Conservation (phyloP, 2,888 invertebrate genomes). For the Deilephila porcellus region DNA sequence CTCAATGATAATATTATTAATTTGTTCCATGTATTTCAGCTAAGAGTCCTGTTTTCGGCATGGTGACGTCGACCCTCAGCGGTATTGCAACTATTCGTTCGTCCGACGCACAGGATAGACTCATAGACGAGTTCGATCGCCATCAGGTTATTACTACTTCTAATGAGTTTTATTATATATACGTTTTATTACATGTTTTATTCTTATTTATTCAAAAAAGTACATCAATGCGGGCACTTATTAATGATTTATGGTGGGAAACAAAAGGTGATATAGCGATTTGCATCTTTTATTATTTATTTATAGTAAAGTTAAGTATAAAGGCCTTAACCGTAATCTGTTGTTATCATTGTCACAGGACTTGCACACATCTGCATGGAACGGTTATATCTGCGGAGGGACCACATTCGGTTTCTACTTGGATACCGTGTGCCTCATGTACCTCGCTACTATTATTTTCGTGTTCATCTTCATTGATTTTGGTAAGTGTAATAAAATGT, state of each 20-base stretch:
- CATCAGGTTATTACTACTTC: slow-evolving; percentile 72
- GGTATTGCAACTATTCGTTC: slow-evolving; percentile 91
- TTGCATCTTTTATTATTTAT: background rate
- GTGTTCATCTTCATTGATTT: slow-evolving; percentile 85
- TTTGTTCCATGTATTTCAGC: slow-evolving; percentile 73
- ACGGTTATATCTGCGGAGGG: slow-evolving; percentile 86
- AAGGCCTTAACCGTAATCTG: background rate
- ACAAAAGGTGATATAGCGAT: background rate
- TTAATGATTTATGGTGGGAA: background rate
- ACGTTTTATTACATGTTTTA: no score
- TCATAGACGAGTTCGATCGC: slow-evolving; percentile 86
- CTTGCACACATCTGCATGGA: slow-evolving; percentile 87
- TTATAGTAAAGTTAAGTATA: no score
- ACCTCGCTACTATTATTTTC: slow-evolving; percentile 87
- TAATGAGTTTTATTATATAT: background rate
- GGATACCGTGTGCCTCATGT: slow-evolving; percentile 86
- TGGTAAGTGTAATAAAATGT: slow-evolving; percentile 54
- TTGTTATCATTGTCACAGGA: slow-evolving; percentile 72
- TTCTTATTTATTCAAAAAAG: no score
- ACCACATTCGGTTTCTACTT: slow-evolving; percentile 87
- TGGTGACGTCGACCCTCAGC: slow-evolving; percentile 89
- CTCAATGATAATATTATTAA: no score
- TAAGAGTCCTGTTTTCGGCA: slow-evolving; percentile 92
- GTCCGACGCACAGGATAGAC: slow-evolving; percentile 86
- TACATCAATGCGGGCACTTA: no score